phyloP scores from a whole-genome alignment of 2,888 invertebrate genomes.

The Petrolisthes manimaculis region DNA sequence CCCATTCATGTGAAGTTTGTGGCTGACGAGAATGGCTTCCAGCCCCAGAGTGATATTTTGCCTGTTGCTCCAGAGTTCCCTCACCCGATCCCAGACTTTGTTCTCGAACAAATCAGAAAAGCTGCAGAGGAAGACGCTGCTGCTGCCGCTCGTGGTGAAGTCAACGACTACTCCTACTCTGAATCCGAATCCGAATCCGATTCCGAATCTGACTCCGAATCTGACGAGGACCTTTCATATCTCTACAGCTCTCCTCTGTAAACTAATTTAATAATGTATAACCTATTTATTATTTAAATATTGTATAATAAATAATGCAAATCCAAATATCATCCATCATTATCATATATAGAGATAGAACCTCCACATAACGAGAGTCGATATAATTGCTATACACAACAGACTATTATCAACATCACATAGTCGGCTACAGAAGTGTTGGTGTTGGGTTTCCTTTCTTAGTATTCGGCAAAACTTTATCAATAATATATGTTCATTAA shows the following conservation, averaged over 20 bases:
- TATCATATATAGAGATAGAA: background rate
- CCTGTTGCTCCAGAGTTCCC: conserved; percentile 65
- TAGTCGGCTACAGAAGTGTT: too few species aligned
- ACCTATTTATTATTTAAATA: too few species aligned
- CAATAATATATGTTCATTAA: too few species aligned
- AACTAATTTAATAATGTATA: background rate
- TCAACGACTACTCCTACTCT: background rate
- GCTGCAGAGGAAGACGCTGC: conserved; percentile 52
- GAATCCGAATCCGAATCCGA: background rate
- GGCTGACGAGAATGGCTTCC: conserved; percentile 47
- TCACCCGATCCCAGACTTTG: conserved; percentile 63
- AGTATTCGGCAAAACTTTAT: too few species aligned
- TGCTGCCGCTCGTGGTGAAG: background rate
- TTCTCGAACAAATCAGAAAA: conserved; percentile 53
- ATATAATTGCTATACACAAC: too few species aligned
- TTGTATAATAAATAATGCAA: background rate
- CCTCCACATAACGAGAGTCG: too few species aligned
- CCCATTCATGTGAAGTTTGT: conserved; percentile 25
- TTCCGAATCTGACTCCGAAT: background rate
- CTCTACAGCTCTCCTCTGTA: conserved; percentile 21
- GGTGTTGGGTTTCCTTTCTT: too few species aligned
- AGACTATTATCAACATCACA: too few species aligned
- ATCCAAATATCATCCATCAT: conserved; percentile 4
- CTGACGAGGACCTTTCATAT: background rate
- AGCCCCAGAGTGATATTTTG: conserved; percentile 50